These are phyloP conservation scores for Amblyraja radiata DNA, from an alignment of 2,797 vertebrate genomes.

Conservation along the genomic window DNA sequence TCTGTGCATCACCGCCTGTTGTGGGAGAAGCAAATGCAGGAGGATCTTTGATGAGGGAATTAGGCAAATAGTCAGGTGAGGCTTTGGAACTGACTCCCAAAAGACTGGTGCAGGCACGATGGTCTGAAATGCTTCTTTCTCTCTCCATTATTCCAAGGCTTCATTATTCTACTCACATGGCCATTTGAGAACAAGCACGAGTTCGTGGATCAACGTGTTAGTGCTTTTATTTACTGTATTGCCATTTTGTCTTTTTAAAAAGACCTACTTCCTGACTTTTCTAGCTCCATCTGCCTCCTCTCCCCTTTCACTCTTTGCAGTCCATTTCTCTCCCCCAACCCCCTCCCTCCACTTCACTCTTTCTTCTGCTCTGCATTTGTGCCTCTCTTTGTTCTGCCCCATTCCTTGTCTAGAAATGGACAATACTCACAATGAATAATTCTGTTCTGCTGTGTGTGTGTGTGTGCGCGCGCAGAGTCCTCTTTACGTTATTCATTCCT, in stretches of 20 bases:
- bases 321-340: neutral
- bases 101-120: neutral
- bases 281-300: neutral
- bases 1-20: neutral
- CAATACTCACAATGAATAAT: neutral
- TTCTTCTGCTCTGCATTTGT: neutral
- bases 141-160: neutral
- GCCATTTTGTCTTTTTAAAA: neutral
- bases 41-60: neutral
- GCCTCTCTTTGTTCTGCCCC: neutral
- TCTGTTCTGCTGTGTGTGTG: neutral
- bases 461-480: neutral
- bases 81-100: neutral
- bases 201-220: neutral
- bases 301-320: neutral
- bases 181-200: neutral
- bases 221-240: neutral
- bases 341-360: neutral
- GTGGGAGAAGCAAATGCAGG: neutral
- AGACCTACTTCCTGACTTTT: neutral
- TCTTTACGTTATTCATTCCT: neutral
- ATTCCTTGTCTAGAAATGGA: neutral
- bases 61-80: neutral
- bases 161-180: neutral
- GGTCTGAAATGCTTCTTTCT: neutral